Evolutionary conservation across 2,797 vertebrate genomes (phyloP).

Genomic region (Alca torda): DNA sequence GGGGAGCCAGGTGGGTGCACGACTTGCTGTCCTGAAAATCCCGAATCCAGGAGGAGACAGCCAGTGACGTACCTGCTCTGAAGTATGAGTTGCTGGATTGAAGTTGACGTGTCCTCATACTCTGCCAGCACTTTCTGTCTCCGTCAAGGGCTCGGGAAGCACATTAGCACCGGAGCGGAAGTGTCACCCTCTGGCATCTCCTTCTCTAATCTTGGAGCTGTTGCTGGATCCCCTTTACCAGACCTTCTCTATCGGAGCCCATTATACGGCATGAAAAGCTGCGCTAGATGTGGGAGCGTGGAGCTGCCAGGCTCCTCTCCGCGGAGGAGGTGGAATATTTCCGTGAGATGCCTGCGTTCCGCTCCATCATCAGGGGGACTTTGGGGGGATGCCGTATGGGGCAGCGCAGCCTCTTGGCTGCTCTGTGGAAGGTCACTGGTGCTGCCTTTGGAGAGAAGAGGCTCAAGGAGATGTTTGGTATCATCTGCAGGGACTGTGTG

Average conservation of each 20-base stretch:
- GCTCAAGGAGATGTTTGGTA: background rate
- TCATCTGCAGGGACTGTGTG: background rate
- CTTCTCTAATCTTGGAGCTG: constrained; percentile 31
- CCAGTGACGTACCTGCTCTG: constrained; percentile 23
- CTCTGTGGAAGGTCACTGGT: background rate
- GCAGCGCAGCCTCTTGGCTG: background rate
- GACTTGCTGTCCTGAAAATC: background rate
- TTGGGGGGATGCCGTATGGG: rapidly evolving
- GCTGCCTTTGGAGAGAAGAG: rapidly evolving
- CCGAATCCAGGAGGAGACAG: background rate
- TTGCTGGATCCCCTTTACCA: constrained; percentile 7
- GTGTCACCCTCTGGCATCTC: constrained; percentile 70
- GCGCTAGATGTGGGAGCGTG: background rate
- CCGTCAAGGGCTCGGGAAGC: constrained; percentile 12
- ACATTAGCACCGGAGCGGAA: constrained; percentile 37
- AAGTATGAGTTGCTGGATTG: constrained; percentile 57
- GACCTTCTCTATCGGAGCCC: constrained; percentile 9
- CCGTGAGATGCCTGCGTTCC: background rate
- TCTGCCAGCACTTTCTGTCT: constrained; percentile 53
- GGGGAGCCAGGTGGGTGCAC: background rate
- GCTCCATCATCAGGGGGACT: background rate
- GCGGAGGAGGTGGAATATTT: rapidly evolving
- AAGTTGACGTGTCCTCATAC: constrained; percentile 43
- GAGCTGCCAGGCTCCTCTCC: background rate
- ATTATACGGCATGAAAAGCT: background rate